Evolutionary conservation across 2,797 vertebrate genomes (phyloP).

Genomic region (Mormyrus proboscirostris): DNA sequence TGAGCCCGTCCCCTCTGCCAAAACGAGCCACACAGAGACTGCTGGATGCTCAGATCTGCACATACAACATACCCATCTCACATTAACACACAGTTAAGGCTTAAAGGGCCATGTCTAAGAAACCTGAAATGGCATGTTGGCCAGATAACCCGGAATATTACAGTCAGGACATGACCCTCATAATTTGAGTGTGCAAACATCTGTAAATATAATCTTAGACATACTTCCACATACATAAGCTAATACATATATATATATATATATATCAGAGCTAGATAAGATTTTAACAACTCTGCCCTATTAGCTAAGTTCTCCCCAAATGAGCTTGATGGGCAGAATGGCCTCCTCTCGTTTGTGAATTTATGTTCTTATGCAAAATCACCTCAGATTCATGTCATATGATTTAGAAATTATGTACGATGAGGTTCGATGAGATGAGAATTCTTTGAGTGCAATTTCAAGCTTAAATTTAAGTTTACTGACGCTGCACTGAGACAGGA

Average conservation of each 20-base stretch:
- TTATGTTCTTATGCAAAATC: not conserved
- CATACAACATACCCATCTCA: not conserved
- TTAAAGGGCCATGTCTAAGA: not conserved
- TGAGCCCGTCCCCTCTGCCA: constrained; percentile 49
- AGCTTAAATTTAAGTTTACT: not conserved
- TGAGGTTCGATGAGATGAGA: not conserved
- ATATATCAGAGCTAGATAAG: not conserved
- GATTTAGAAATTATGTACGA: not conserved
- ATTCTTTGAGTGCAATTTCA: not conserved
- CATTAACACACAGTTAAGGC: not conserved
- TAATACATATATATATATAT: not conserved
- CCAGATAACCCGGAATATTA: not conserved
- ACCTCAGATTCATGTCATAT: not conserved
- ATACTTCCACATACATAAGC: constrained; percentile 4
- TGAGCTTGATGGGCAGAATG: too few relatives aligned
- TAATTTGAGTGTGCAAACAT: not conserved
- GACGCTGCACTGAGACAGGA: not conserved
- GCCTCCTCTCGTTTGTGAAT: too few relatives aligned
- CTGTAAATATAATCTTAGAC: not conserved
- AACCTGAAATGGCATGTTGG: not conserved
- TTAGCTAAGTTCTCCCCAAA: too few relatives aligned
- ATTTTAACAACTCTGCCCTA: too few relatives aligned
- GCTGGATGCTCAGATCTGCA: not conserved
- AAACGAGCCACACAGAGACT: not conserved
- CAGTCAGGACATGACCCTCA: not conserved